phyloP scores from a whole-genome alignment of 2,888 invertebrate species.

The Nyleta sp. region DNA sequence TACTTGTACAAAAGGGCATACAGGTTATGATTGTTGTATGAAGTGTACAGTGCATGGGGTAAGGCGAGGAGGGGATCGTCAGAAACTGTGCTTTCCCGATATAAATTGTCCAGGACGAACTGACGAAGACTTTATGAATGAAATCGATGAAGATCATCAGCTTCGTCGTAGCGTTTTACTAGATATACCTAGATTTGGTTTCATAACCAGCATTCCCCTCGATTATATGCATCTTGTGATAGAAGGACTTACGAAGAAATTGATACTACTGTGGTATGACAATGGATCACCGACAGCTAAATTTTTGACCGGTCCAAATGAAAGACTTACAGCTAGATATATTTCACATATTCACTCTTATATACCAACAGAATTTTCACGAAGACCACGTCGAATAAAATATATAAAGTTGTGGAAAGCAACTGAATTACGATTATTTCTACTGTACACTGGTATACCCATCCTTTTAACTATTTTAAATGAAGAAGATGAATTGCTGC shows the following conservation, averaged over 20 bases:
- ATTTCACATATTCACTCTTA: background rate
- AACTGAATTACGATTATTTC: background rate
- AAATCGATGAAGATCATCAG: slow-evolving; percentile 7
- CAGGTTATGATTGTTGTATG: slow-evolving; percentile 14
- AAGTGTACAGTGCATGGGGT: slow-evolving; percentile 8
- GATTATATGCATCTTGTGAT: slow-evolving; percentile 17
- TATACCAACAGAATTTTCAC: background rate
- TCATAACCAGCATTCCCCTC: slow-evolving; percentile 11
- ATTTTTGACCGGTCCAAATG: background rate
- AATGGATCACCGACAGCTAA: background rate
- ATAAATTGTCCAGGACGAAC: background rate
- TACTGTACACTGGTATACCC: background rate
- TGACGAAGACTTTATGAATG: slow-evolving; percentile 1
- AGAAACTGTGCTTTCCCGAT: slow-evolving; percentile 14
- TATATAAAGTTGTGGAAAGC: background rate
- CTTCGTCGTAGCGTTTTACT: background rate
- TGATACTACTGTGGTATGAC: background rate
- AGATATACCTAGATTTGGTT: slow-evolving; percentile 16
- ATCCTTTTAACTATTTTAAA: slow-evolving; percentile 63
- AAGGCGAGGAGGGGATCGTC: background rate
- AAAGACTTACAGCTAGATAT: background rate
- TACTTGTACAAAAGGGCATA: slow-evolving; percentile 19
- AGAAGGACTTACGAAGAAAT: background rate
- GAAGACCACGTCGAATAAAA: background rate
- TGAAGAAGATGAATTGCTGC: slow-evolving; percentile 35